Evolutionary conservation across 1,140 invertebrate genomes (phyloP), one percentile per base, ranked within the genome.

Genomic region (Lasioglossum albipes): DNA sequence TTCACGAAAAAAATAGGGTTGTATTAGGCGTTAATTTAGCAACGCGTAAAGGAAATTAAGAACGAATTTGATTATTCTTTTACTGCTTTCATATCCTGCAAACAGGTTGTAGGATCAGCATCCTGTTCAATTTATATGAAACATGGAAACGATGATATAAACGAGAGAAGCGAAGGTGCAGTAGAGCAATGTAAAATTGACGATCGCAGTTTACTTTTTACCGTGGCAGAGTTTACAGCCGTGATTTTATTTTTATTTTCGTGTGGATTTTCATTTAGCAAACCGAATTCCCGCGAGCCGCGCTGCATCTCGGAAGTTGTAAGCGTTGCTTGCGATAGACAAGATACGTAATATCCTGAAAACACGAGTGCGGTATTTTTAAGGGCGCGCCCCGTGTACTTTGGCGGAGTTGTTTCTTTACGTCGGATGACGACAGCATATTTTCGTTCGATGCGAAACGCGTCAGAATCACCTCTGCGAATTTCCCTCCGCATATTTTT

Each of bases 381-480:
- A 71, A 52, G 27, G 67, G 20, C n/a, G 20, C 20, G 9, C 0
- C 70, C n/a, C 66, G 18, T 16, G 20, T 22, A 59, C 16, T 59
- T 76, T n/a, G 27, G 13, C 18, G 49, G 36, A 18, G 49, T 16
- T 68, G 52, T 76, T 76, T 59, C 65, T 68, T 68, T 45, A 59
- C 68, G 36, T 18, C 16, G 18, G 49, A 22, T 54, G n/a, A 57
- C 74, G 74, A 45, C 57, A 59, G 49, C 41, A 59, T 59, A 76
- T 76, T 65, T 57, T 45, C 74, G n/a, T 68, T 76, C 54, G 62
- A 66, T 45, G 36, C 41, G 54, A 76, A 75, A 49, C 20, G 13
- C 36, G 42, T 41, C 27, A 22, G 42, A 62, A 61, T 70, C 70
- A 52, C 70, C 68, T 71, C 20, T 2, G 4, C 2, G 12, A 20